These are phyloP conservation scores for Sciurus vulgaris DNA, from an alignment of 2,797 vertebrate genomes.

Conservation along the genomic window DNA sequence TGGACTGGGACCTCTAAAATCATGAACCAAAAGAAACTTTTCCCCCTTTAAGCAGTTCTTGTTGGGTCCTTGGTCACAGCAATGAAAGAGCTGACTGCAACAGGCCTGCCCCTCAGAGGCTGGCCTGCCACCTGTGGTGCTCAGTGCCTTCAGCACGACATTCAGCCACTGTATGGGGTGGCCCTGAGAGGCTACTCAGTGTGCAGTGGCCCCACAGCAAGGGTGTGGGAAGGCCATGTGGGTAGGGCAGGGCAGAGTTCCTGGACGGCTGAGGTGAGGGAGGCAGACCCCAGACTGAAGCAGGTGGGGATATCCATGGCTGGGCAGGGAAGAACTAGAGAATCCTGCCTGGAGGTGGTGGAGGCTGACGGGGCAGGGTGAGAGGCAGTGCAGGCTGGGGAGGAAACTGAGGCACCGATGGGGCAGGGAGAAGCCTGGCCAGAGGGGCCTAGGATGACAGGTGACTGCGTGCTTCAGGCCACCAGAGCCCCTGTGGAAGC, in stretches of 20 bases:
- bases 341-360: not conserved
- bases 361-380: not conserved
- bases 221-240: not conserved
- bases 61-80: too few relatives aligned
- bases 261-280: not conserved
- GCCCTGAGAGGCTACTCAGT: not conserved
- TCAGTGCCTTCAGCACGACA: too few relatives aligned
- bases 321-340: not conserved
- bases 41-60: too few relatives aligned
- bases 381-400: too few relatives aligned
- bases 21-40: too few relatives aligned
- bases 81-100: too few relatives aligned
- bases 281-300: not conserved
- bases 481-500: not conserved
- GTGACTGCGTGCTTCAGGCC: too few relatives aligned
- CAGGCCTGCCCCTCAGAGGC: too few relatives aligned
- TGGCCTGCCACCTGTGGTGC: too few relatives aligned
- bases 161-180: not conserved
- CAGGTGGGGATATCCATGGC: not conserved
- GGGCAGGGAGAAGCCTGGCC: not conserved
- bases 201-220: not conserved
- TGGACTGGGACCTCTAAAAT: too few relatives aligned
- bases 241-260: not conserved
- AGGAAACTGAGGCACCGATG: not conserved
- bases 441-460: not conserved